Evolutionary conservation across 2,888 invertebrate species (phyloP), one percentile per base, ranked within the genome.

Genomic region (Callosobruchus maculatus): DNA sequence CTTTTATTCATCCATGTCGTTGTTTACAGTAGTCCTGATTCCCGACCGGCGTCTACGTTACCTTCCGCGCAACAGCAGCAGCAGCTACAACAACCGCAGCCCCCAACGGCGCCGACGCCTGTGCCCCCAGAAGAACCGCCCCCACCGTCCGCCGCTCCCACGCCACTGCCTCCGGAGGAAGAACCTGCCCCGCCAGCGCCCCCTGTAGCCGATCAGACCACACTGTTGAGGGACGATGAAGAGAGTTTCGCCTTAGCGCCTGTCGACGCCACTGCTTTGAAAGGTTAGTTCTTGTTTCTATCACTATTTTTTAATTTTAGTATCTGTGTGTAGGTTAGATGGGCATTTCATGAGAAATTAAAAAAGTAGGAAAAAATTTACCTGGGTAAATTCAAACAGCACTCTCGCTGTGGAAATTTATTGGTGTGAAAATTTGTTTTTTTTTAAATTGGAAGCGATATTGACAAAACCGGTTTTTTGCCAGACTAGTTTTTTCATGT

Each of bases 191-290:
- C 77, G 5, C 69, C 72, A 1, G 68, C 71, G 20, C 87, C 82
- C 0, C 85, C 84, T 67, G 86, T 85, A 0, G 88, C 85, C 22
- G 88, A 97, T 84, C 95, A 96, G 88, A 95, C 97, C 1, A 97
- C 97, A 0, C 88, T 97, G 72, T 88, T 97, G 70, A 94, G 95
- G 78, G 97, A 97, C 85, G 98, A 98, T 82, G 97, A 97, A 84
- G 98, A 98, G 84, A 97, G 97, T 79, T 98, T 98, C 86, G 98
- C 98, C 2, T 89, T 99, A 70, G 97, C 97, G 67, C 98, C 98
- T 0, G 94, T 99, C 9, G 98, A 99, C 88, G 94, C 97, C 20
- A 95, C 97, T 0, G 94, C 95, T 22, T 91, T 97, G 68, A 94
- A 93, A 90, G 96, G 93, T 92, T 68, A 2, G 68, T 68, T 68